Conservation (phyloP, 37 sponge, comb jelly and placozoan species). For the Hormiphora californensis region DNA sequence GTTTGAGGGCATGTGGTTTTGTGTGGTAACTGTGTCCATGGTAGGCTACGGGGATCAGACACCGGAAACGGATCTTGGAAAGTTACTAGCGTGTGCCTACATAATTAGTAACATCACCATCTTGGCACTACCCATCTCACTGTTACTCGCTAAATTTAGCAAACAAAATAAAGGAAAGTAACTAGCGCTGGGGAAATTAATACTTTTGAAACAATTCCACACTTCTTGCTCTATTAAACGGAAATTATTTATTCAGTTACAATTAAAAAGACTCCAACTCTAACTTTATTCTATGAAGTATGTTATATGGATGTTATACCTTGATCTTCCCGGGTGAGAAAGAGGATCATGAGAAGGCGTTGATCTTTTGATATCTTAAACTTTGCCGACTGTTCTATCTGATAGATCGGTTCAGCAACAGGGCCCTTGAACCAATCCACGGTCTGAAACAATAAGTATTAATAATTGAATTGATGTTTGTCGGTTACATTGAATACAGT, state of each 20-base stretch:
- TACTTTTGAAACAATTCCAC: no score
- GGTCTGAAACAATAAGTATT: not conserved
- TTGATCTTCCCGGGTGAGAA: not conserved
- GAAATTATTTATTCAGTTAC: no score
- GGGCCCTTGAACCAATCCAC: not conserved
- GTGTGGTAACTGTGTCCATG: not conserved
- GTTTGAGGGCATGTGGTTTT: not conserved
- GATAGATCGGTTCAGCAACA: no score
- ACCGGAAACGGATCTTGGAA: constrained; percentile 1
- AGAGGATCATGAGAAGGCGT: not conserved
- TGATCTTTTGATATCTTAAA: not conserved
- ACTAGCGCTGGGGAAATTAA: no score
- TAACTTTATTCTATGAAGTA: not conserved
- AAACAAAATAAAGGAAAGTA: no score
- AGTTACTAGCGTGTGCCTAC: not conserved
- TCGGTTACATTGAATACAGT: not conserved
- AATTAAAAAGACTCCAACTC: no score
- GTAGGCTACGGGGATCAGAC: not conserved
- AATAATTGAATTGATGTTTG: not conserved
- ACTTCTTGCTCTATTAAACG: no score
- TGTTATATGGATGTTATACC: not conserved
- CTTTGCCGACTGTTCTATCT: not conserved
- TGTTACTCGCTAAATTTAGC: not conserved
- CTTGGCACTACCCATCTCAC: not conserved
- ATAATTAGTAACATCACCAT: not conserved